These are phyloP conservation scores for Deroplatys truncata DNA, from an alignment of 2,888 invertebrate genomes.

Conservation along the genomic window DNA sequence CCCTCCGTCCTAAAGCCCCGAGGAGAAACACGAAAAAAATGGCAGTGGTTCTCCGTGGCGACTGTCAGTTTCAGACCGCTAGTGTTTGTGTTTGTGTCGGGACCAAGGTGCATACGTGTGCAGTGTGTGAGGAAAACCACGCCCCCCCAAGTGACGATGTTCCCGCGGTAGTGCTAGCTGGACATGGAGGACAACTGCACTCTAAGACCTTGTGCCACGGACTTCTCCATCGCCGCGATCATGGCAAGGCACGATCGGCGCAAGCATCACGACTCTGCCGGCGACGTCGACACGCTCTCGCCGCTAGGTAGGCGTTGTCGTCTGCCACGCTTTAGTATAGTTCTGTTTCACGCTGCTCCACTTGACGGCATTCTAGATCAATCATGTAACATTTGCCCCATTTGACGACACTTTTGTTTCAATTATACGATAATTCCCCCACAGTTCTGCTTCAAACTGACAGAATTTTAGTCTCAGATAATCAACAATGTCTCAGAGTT, in stretches of 20 bases:
- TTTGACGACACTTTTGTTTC: too few species aligned
- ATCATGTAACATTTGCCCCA: too few species aligned
- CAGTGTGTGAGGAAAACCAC: background rate
- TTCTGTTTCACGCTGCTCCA: too few species aligned
- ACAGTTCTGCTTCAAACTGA: too few species aligned
- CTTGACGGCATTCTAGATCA: background rate
- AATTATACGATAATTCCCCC: too few species aligned
- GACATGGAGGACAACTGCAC: constrained; percentile 30
- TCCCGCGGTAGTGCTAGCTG: background rate
- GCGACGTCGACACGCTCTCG: constrained; percentile 35
- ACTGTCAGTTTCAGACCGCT: constrained; percentile 15
- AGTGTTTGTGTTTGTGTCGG: background rate
- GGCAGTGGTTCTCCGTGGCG: constrained; percentile 50
- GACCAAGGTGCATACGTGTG: background rate
- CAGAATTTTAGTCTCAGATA: too few species aligned
- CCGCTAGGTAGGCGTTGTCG: constrained; percentile 42
- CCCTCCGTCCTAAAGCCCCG: constrained; percentile 56
- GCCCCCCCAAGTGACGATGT: background rate
- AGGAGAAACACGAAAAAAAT: constrained; percentile 41
- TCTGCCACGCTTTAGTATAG: background rate
- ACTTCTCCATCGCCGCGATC: constrained; percentile 94
- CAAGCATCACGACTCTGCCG: constrained; percentile 29
- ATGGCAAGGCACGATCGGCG: constrained; percentile 68
- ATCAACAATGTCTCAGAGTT: too few species aligned
- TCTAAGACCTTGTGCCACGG: constrained; percentile 75